Base-by-base conservation (phyloP, 2,113 vertebrate species). In the Gasterosteus aculeatus region DNA sequence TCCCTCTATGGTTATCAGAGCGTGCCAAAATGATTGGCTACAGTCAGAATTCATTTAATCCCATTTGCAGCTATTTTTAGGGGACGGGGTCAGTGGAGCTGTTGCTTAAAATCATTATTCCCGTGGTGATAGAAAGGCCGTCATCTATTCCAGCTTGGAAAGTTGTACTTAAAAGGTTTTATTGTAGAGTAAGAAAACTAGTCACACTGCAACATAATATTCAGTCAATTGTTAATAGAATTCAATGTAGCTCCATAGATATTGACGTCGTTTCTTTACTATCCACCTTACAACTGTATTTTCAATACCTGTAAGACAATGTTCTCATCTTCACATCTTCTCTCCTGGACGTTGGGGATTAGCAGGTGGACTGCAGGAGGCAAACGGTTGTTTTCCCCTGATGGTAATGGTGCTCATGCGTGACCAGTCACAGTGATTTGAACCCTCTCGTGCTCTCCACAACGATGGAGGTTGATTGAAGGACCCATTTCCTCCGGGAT, bases 381-480 rank as follows among this genome's bases (percentile, higher is more conserved):
- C 57, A 72, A 81, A 54, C 16, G 7, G 51, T 66, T 76, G 69
- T 88, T 88, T 77, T 83, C 87, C 63, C 85, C 15, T 51, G 75
- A 84, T 67, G 56, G 41, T 79, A 87, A 89, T 90, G 78, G 83
- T 16, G 61, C 54, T 63, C 51, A 49, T 67, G 64, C 70, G 76
- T 82, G 76, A 89, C 87, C 76, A 84, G 63, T 83, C 74, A 61
- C 61, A 66, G 53, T 22, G 60, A 73, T 39, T 33, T 75, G 80
- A 83, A 86, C 60, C 14, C 64, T 73, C 53, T 66, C 46, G 65
- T 74, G 35, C 54, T 2, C 42, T 9, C 11, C 54, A 73, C 42
- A 72, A 51, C 85, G 69, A 81, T 61, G 22, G 47, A 70, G 83
- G 70, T 65, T 89, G 83, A 88, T 84, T 86, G 82, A 87, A 84